Evolutionary conservation across 2,113 vertebrate species (phyloP).

Genomic region (Fulica atra): DNA sequence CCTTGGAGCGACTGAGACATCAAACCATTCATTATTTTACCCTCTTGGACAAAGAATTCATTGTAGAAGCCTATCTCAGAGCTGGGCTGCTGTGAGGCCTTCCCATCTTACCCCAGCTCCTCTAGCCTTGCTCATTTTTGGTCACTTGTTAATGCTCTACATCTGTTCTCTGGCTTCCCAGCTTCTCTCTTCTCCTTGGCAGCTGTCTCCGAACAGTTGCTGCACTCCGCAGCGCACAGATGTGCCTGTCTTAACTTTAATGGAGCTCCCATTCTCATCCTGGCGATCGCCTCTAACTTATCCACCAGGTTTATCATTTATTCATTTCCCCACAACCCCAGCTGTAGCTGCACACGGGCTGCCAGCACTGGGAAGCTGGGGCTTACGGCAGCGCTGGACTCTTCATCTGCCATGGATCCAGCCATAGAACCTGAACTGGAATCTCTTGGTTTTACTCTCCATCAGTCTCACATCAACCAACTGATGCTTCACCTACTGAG

Average conservation of each 20-base stretch:
- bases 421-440: background rate
- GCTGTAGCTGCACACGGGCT: background rate
- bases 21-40: background rate
- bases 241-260: background rate
- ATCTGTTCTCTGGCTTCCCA: background rate
- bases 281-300: background rate
- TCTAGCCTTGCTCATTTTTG: background rate
- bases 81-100: background rate
- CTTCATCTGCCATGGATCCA: background rate
- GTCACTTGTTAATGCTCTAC: background rate
- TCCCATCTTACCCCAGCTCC: background rate
- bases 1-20: background rate
- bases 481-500: background rate
- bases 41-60: background rate
- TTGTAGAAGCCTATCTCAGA: background rate
- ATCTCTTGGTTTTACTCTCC: background rate
- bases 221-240: background rate
- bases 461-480: background rate
- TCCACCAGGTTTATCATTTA: background rate
- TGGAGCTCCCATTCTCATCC: background rate
- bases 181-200: background rate
- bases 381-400: background rate
- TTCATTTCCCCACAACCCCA: constrained; percentile 1
- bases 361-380: background rate
- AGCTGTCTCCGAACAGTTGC: background rate